Evolutionary conservation across 1,140 invertebrate species (phyloP), one percentile per base, ranked within the genome.

Genomic region (Streblospio benedicti): DNA sequence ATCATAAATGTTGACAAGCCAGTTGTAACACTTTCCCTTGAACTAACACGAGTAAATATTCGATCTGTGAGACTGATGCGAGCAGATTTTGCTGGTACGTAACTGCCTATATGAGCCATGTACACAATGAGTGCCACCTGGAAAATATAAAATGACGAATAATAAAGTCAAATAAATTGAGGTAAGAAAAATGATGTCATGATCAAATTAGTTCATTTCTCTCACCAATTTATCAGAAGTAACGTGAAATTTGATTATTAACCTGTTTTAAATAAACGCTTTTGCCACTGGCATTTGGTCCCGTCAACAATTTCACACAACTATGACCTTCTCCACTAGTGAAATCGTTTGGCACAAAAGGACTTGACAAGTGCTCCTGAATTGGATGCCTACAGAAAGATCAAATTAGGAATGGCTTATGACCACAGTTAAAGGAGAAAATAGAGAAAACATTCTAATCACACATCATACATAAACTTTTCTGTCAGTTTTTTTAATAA

Each of bases 231-330:
- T n/a, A n/a, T n/a, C n/a, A n/a, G n/a, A n/a, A n/a, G n/a, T n/a
- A n/a, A n/a, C n/a, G n/a, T n/a, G n/a, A n/a, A n/a, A n/a, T n/a
- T n/a, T n/a, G n/a, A 27, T 47, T n/a, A 47, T n/a, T 60, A 64
- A 87, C 82, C 77, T 91, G 88, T 78, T 91, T 93, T 64, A 95
- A 80, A 71, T 91, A 96, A 27, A 93, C 83, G 66, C 88, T 93
- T 77, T 97, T 97, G 0, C 93, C 93, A 71, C 89, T 90, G 6
- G 89, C 84, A 77, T 96, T 96, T 0, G 91, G 89, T 0, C 91
- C 90, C 1, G 89, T 91, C 14, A 96, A 69, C 30, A 95, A 81
- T 71, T 89, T 89, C 1, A 93, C 81, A 12, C 82, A 81, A 58
- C 77, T 63, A 9, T 76, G 66, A 6, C 33, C 65, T 4, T 70